Percentiles rank a stretch among this genome's conserved stretches.
Evolutionary conservation across 2,113 vertebrate genomes (phyloP).

Genomic region (Indri indri): DNA sequence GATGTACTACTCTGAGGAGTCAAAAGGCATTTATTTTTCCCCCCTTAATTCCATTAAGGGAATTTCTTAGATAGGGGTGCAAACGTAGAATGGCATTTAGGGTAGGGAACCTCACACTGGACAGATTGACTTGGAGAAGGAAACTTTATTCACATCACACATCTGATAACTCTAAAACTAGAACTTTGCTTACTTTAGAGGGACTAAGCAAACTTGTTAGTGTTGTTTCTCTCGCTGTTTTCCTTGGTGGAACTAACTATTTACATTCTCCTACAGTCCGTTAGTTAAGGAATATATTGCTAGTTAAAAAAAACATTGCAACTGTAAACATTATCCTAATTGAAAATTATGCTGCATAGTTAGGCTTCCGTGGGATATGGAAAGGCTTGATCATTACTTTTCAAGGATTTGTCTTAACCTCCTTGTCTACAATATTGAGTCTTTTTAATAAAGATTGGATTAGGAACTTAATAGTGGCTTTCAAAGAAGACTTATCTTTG

Average conservation of each 20-base stretch:
- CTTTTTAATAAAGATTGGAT: slow-evolving; percentile 79
- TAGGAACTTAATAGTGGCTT: slow-evolving; percentile 65
- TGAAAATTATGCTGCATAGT: neutral
- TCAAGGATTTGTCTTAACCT: slow-evolving; percentile 54
- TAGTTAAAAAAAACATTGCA: neutral
- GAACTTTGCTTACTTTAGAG: neutral
- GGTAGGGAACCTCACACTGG: neutral
- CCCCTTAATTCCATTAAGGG: neutral
- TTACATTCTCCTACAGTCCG: neutral
- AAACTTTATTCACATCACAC: neutral
- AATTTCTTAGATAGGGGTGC: neutral
- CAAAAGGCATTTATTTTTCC: neutral
- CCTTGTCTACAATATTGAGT: slow-evolving; percentile 53
- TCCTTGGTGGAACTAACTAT: neutral
- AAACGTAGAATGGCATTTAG: neutral
- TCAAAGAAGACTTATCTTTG: slow-evolving; percentile 63
- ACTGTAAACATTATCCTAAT: neutral
- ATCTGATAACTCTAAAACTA: neutral
- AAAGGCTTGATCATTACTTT: neutral
- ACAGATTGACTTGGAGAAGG: neutral
- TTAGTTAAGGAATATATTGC: neutral
- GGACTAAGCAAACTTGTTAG: neutral
- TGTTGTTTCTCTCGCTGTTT: neutral
- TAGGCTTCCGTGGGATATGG: neutral
- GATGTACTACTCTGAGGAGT: neutral